phyloP scores from a whole-genome alignment of 1,140 invertebrate genomes.

The Drosophila dunni region DNA sequence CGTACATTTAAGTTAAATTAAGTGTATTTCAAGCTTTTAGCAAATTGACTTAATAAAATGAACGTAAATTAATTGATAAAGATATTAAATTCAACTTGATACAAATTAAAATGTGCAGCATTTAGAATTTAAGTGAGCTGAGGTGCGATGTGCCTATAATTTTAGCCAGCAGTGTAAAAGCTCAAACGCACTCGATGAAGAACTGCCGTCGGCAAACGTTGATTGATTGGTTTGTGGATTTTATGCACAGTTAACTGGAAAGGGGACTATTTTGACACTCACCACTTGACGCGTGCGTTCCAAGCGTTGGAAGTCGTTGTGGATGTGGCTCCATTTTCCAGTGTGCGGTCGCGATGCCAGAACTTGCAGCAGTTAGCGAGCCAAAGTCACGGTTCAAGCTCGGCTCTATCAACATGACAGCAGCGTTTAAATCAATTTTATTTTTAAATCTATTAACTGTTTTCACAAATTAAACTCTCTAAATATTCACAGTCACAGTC shows the following conservation, averaged over 20 bases:
- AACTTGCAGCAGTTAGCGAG: constrained; percentile 79
- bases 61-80: no score
- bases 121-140: no score
- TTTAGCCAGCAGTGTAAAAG: background rate
- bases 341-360: constrained; percentile 73
- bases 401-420: constrained; percentile 84
- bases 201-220: constrained; percentile 59
- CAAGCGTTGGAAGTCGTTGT: constrained; percentile 66
- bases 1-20: no score
- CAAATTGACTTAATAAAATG: no score
- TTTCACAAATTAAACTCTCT: constrained; percentile 24
- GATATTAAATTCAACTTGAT: no score
- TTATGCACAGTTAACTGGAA: background rate
- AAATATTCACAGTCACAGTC: constrained; percentile 24
- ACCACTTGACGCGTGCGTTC: constrained; percentile 67
- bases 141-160: background rate
- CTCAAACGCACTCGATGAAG: background rate
- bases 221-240: background rate
- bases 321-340: constrained; percentile 84
- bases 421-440: constrained; percentile 42
- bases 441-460: constrained; percentile 30
- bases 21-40: no score
- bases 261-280: constrained; percentile 18
- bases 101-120: no score
- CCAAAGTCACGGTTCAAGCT: constrained; percentile 84